Base-by-base conservation (phyloP, 2,113 vertebrate species). In the Coreoperca whiteheadi region DNA sequence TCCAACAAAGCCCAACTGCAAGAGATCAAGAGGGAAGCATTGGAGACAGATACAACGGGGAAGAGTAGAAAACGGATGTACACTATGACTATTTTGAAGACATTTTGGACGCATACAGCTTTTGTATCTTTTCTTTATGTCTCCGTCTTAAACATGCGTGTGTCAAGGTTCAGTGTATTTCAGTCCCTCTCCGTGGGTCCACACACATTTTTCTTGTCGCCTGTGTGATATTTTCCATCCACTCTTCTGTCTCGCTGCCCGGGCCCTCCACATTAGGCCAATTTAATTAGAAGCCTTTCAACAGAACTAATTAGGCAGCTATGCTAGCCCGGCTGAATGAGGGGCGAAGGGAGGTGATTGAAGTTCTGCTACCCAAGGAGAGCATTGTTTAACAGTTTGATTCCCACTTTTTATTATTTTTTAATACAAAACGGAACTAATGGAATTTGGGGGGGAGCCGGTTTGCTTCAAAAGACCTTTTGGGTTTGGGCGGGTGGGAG, bases 251-350 rank as follows among this genome's bases (percentile, higher is more conserved):
- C 87, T 71, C 59, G 85, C 87, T 87, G 88, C 85, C 86, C 34
- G 50, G 72, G 43, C 54, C 54, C 81, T 85, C 88, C 89, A 82
- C 92, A 93, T 94, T 93, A 92, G 90, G 75, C 91, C 91, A 86
- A 92, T 94, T 93, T 94, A 93, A 93, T 94, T 91, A 92, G 90
- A 88, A 85, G 88, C 82, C 71, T 93, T 94, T 94, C 93, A 94
- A 89, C 92, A 88, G 88, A 92, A 90, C 93, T 94, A 93, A 94
- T 94, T 94, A 94, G 89, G 48, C 77, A 60, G 81, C 65, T 25
- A 59, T 25, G 60, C 76, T 77, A 88, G 90, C 88, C 85, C 46
- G 80, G 88, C 89, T 88, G 86, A 93, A 90, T 78, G 84, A 79
- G 78, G 77, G 64, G 65, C 11, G 51, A 48, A 41, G 72, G 79